Evolutionary conservation across 1,140 invertebrate species (phyloP), one percentile per base, ranked within the genome.

Genomic region (Bursaphelenchus mucronatus): DNA sequence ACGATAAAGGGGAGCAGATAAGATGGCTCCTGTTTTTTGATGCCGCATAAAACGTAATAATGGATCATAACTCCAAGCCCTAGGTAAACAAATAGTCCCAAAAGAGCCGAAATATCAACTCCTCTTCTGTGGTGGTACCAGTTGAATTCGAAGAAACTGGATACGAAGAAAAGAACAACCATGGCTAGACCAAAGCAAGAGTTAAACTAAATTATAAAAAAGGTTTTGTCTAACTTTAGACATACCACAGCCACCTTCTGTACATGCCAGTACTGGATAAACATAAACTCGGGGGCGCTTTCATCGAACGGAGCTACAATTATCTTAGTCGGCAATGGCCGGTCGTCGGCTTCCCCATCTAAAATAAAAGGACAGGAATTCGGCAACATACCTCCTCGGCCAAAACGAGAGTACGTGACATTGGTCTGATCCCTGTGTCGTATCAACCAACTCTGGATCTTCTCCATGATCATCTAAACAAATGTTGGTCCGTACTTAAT

Each of bases 81-180:
- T 10, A 81, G 61, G 63, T 75, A 77, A 9, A 74, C 43, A 8
- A 80, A 64, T 13, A 81, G 66, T 19, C 68, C 76, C 3, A 81
- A 21, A 10, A 79, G 52, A 8, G 79, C 76, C 10, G 56, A 46
- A 40, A 80, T 19, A 64, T 80, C 78, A 15, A 81, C 65, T 50
- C 79, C 78, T 39, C 64, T 50, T 44, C 50, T 49, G 54, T 80
- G 74, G 44, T 78, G 62, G 62, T 80, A 80, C 78, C 78, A 80
- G 54, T 80, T 62, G 63, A 80, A 80, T 59, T 80, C 78, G 52
- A 80, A 80, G 56, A 80, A 78, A 17, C 68, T 51, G 17, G 66
- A 69, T 45, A 81, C 64, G 51, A 80, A 80, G 3, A 72, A 55
- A 40, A 81, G 51, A 11, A 80, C 57, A 3, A 76, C 68, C 19